Evolutionary conservation across 2,888 invertebrate species (phyloP).

Genomic region (Hemicrepidius hirtus): DNA sequence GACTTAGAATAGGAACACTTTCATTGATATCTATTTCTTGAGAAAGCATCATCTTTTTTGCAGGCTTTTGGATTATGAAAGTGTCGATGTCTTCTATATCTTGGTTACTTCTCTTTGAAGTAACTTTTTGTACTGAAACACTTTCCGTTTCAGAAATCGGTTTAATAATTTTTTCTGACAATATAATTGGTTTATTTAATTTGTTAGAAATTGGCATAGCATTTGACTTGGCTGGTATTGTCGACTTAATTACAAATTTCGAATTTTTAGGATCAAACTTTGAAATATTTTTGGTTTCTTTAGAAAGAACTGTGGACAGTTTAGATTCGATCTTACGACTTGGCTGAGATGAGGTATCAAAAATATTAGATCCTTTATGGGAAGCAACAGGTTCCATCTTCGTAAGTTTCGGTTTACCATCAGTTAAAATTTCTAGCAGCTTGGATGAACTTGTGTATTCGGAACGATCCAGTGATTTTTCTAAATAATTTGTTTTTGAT

Average conservation of each 20-base stretch:
- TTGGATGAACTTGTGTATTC: slow-evolving; percentile 73
- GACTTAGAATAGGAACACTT: slow-evolving; percentile 5
- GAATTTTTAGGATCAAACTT: slow-evolving; percentile 53
- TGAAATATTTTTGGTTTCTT: neutral
- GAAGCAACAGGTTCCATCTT: slow-evolving; percentile 39
- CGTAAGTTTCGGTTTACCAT: slow-evolving; percentile 70
- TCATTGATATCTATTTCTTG: slow-evolving; percentile 26
- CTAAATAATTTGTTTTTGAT: slow-evolving; percentile 58
- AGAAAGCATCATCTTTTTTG: slow-evolving; percentile 53
- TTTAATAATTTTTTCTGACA: slow-evolving; percentile 69
- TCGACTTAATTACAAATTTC: slow-evolving; percentile 39
- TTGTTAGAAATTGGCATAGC: slow-evolving; percentile 45
- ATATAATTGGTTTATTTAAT: slow-evolving; percentile 65
- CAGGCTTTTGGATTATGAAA: slow-evolving; percentile 68
- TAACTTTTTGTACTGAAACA: slow-evolving; percentile 64
- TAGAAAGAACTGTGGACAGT: slow-evolving; percentile 6
- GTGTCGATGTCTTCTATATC: slow-evolving; percentile 70
- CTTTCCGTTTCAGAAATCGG: slow-evolving; percentile 59
- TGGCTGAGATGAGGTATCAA: slow-evolving; percentile 6
- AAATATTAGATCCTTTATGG: slow-evolving; percentile 13
- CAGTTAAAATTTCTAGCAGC: slow-evolving; percentile 76
- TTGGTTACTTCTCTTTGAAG: slow-evolving; percentile 63
- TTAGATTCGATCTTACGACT: slow-evolving; percentile 13
- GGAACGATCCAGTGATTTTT: slow-evolving; percentile 62
- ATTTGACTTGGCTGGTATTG: slow-evolving; percentile 3